phyloP scores from a whole-genome alignment of 2,888 invertebrate genomes.

The Himalopsyche japonica region DNA sequence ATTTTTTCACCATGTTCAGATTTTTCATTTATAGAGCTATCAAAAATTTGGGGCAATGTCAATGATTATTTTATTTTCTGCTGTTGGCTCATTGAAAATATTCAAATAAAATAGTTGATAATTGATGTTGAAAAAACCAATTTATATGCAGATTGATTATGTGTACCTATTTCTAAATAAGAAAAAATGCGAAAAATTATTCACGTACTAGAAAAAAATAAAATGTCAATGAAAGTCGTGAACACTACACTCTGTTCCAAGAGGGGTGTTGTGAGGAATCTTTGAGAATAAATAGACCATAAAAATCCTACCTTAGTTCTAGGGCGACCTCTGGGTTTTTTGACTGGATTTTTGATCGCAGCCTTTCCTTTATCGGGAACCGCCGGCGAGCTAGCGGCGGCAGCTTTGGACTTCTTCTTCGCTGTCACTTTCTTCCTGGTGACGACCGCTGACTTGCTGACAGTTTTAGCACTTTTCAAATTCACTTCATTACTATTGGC shows the following conservation, averaged over 20 bases:
- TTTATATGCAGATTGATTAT: no score
- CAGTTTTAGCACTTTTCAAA: conserved; percentile 35
- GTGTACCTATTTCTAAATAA: neutral
- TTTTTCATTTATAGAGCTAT: no score
- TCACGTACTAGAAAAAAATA: neutral
- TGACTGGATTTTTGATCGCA: conserved; percentile 45
- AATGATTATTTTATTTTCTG: no score
- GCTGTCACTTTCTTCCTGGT: conserved; percentile 42
- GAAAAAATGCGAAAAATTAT: no score
- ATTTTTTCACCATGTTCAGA: no score
- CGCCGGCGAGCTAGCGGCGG: conserved; percentile 30
- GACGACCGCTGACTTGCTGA: conserved; percentile 39
- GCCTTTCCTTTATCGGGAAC: conserved; percentile 43
- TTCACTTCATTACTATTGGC: conserved; percentile 45
- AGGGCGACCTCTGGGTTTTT: conserved; percentile 52
- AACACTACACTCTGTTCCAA: no score
- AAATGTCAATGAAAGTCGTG: no score
- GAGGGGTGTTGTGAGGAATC: no score
- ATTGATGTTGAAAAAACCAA: no score
- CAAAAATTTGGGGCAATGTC: no score
- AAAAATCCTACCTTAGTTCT: conserved; percentile 52
- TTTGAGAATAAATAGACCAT: neutral
- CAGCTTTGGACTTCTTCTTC: conserved; percentile 41
- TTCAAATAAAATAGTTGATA: no score
- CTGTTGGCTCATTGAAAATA: no score